Conservation (phyloP, 1,140 invertebrate genomes). For the Eriosoma lanigerum region DNA sequence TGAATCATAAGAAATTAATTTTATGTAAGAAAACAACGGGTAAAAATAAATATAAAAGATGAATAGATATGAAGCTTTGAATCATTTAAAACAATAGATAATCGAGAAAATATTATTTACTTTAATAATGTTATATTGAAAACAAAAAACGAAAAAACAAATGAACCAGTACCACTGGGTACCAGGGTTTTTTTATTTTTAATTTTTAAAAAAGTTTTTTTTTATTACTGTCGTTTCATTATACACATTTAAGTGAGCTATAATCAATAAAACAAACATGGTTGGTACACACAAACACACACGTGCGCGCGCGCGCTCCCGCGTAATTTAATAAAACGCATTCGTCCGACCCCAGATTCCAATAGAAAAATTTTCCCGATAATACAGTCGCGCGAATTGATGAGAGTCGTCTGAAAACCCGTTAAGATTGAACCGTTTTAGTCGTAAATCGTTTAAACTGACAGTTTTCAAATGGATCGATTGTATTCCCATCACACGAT, state of each 20-base stretch:
- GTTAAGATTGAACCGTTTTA: neutral
- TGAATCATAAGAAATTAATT: too few species aligned
- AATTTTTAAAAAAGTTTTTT: constrained; percentile 31
- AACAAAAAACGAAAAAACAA: neutral
- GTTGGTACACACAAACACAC: neutral
- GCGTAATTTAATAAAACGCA: constrained; percentile 7
- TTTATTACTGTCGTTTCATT: constrained; percentile 35
- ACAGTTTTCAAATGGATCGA: neutral
- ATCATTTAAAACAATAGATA: neutral
- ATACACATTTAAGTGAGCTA: constrained; percentile 8
- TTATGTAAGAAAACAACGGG: too few species aligned
- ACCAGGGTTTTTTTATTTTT: constrained; percentile 37
- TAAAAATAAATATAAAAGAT: neutral
- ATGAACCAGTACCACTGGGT: constrained; percentile 33
- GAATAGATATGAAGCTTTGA: neutral
- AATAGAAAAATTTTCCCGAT: neutral
- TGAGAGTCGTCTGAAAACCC: neutral
- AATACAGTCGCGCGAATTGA: neutral
- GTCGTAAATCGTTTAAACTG: neutral
- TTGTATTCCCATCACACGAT: neutral
- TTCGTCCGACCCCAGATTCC: neutral
- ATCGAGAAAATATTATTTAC: too few species aligned
- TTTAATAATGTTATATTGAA: neutral
- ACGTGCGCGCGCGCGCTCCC: neutral
- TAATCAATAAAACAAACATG: constrained; percentile 4